Percentiles rank a stretch among this genome's conserved stretches.
Evolutionary conservation across 2,113 vertebrate species (phyloP).

Genomic region (Passer montanus): DNA sequence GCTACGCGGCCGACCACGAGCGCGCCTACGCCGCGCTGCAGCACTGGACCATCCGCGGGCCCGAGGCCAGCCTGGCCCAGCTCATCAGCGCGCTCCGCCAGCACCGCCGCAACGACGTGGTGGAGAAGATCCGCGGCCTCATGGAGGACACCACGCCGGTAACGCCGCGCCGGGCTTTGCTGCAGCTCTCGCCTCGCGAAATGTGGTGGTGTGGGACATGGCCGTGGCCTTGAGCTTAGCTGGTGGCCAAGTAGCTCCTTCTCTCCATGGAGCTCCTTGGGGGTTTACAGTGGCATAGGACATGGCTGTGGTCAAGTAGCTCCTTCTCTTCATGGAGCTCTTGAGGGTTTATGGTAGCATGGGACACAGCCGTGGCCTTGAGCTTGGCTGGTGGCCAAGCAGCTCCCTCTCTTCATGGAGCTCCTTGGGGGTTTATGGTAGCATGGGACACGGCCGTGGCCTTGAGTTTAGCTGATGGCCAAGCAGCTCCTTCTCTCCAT

Average conservation of each 20-base stretch:
- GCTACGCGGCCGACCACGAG: slow-evolving; percentile 88
- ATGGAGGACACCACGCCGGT: slow-evolving; percentile 97
- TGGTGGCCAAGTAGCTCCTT: not conserved
- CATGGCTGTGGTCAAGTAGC: accelerated
- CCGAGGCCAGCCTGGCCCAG: slow-evolving; percentile 94
- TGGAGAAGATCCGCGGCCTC: slow-evolving; percentile 93
- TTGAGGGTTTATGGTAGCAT: accelerated
- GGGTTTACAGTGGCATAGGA: not conserved
- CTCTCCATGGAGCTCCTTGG: no score
- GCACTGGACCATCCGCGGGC: slow-evolving; percentile 94
- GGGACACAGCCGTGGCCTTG: accelerated
- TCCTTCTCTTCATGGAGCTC: accelerated
- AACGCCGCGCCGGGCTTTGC: not conserved
- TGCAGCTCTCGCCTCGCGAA: accelerated
- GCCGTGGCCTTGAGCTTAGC: not conserved
- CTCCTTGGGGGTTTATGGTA: not conserved
- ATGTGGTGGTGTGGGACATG: accelerated
- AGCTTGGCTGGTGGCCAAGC: not conserved
- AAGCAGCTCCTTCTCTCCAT: no score
- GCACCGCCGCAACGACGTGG: slow-evolving; percentile 91
- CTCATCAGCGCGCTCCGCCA: slow-evolving; percentile 91
- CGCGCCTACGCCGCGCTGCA: slow-evolving; percentile 91
- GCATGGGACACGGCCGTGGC: accelerated
- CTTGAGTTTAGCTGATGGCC: accelerated
- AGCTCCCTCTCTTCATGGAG: accelerated